phyloP scores from a whole-genome alignment of 2,113 vertebrate species.

The Tragulus kanchil region DNA sequence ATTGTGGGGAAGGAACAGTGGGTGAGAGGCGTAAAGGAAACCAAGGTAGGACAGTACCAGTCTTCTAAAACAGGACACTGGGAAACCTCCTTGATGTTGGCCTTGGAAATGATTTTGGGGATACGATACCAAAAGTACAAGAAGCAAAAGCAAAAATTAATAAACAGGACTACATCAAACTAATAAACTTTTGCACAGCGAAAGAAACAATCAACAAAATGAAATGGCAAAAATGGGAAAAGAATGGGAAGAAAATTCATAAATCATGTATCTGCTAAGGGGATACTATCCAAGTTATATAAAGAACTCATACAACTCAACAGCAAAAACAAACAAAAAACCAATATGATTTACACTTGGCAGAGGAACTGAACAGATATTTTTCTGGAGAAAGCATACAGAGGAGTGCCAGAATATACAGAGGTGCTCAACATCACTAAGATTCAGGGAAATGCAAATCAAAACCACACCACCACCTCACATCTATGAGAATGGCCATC shows the following conservation, averaged over 20 bases:
- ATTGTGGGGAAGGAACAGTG: no score
- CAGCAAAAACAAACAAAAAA: not conserved
- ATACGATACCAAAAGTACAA: not conserved
- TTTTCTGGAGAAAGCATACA: not conserved
- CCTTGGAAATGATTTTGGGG: not conserved
- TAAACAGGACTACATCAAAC: not conserved
- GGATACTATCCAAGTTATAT: not conserved
- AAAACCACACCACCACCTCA: not conserved
- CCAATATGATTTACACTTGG: not conserved
- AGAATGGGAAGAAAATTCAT: not conserved
- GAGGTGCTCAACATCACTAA: not conserved
- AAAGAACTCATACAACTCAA: not conserved
- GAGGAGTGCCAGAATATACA: not conserved
- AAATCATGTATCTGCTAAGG: not conserved
- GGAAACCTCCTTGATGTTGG: not conserved
- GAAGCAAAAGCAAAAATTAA: not conserved
- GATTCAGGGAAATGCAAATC: not conserved
- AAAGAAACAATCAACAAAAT: not conserved
- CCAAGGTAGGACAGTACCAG: not conserved
- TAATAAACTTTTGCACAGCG: not conserved
- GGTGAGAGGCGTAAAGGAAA: no score
- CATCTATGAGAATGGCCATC: not conserved
- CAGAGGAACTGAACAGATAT: not conserved
- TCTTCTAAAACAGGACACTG: no score
- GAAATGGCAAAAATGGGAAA: not conserved